Percentiles rank a stretch among this genome's conserved stretches.
phyloP scores from a whole-genome alignment of 2,113 vertebrate genomes.

The Mixornis gularis region DNA sequence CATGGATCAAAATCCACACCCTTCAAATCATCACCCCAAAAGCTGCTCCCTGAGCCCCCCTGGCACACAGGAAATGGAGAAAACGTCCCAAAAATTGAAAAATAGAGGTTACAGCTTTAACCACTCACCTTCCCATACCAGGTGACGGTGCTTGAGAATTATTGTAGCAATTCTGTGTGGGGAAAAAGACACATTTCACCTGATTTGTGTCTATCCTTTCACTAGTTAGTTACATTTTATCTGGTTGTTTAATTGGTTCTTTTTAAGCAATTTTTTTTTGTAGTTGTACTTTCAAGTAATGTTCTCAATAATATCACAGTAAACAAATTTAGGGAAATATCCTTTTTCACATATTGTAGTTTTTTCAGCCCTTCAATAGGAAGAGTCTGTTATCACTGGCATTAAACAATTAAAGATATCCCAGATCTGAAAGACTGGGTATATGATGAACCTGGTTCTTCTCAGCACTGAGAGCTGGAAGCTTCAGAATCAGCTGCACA shows the following conservation, averaged over 20 bases:
- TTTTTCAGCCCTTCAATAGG: neutral
- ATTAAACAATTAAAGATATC: neutral
- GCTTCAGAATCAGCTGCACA: neutral
- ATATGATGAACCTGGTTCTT: neutral
- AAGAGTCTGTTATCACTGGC: neutral
- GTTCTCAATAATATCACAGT: neutral
- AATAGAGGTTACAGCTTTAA: neutral
- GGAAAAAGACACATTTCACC: neutral
- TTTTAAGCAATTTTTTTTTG: neutral
- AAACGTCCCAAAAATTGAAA: accelerated
- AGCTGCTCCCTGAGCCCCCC: neutral
- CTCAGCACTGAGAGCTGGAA: neutral
- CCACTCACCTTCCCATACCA: slow-evolving; percentile 92
- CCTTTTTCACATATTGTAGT: neutral
- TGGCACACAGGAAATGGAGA: neutral
- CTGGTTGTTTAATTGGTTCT: neutral
- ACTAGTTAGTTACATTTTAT: neutral
- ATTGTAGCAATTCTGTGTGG: slow-evolving; percentile 89
- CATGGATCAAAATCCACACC: neutral
- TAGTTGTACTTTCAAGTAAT: neutral
- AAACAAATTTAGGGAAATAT: neutral
- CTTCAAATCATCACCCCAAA: neutral
- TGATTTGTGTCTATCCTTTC: neutral
- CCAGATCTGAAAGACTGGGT: neutral
- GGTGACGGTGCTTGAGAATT: slow-evolving; percentile 98